These are phyloP conservation scores for Hyles euphorbiae DNA, from an alignment of 1,140 invertebrate genomes.

Conservation along the genomic window DNA sequence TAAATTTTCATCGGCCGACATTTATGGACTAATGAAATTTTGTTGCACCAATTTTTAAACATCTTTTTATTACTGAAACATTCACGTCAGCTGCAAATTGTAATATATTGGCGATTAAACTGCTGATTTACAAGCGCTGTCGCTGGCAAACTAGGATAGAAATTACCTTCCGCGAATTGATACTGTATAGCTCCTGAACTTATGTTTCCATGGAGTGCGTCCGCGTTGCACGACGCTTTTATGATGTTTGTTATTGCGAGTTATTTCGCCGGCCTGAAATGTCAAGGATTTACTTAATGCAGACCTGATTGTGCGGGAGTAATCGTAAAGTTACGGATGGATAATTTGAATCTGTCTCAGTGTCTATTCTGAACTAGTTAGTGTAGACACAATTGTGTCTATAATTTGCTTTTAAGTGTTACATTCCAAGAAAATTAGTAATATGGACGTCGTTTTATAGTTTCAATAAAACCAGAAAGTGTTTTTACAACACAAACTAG, in stretches of 20 bases:
- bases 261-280: conserved; percentile 1
- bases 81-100: conserved; percentile 26
- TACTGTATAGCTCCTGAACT: conserved; percentile 19
- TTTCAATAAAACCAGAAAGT: no score
- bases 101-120: conserved; percentile 33
- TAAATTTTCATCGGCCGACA: conserved; percentile 25
- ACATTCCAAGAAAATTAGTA: no score
- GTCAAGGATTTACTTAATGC: background rate
- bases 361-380: no score
- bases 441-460: no score
- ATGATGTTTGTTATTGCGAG: conserved; percentile 11
- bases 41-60: conserved; percentile 17
- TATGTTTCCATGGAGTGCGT: conserved; percentile 18
- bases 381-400: no score
- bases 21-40: conserved; percentile 14
- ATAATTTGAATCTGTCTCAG: no score
- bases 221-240: conserved; percentile 14
- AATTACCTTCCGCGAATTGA: conserved; percentile 18
- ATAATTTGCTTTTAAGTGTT: no score
- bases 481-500: no score
- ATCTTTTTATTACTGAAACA: conserved; percentile 18
- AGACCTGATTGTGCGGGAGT: no score
- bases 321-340: no score
- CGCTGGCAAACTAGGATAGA: conserved; percentile 11
- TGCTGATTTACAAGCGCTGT: conserved; percentile 24